Percentiles rank a stretch among this genome's conserved stretches.
Conservation (phyloP, 2,888 invertebrate species). For the Camptogramma bilineatum region DNA sequence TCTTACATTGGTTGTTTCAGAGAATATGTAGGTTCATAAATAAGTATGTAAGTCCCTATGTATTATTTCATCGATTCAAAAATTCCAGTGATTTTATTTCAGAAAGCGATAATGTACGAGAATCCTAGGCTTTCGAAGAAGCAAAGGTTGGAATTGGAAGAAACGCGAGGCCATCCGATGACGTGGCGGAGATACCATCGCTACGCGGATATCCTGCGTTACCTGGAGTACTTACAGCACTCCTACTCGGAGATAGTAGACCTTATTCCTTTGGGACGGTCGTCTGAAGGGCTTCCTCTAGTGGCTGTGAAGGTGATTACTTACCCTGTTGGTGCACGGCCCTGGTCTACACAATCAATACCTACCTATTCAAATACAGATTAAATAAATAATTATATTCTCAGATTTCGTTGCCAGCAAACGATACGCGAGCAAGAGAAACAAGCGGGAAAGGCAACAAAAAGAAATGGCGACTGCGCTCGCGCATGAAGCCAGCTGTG, state of each 20-base stretch:
- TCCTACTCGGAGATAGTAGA: slow-evolving; percentile 88
- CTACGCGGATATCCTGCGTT: slow-evolving; percentile 88
- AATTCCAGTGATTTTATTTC: slow-evolving; percentile 21
- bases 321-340: too few species aligned
- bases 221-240: slow-evolving; percentile 88
- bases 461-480: slow-evolving; percentile 79
- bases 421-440: slow-evolving; percentile 59
- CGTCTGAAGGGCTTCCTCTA: slow-evolving; percentile 89
- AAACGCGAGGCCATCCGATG: slow-evolving; percentile 86
- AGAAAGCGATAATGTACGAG: slow-evolving; percentile 89
- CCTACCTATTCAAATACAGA: neutral
- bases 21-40: too few species aligned
- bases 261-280: slow-evolving; percentile 89
- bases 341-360: neutral
- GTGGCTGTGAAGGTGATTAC: slow-evolving; percentile 88
- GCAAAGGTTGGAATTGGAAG: slow-evolving; percentile 85
- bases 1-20: neutral
- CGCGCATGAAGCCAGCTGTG: slow-evolving; percentile 88
- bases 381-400: slow-evolving; percentile 22
- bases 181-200: slow-evolving; percentile 91
- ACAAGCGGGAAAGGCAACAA: slow-evolving; percentile 55
- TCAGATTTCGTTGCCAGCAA: slow-evolving; percentile 69
- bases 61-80: neutral
- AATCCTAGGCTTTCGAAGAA: slow-evolving; percentile 88
- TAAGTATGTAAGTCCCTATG: too few species aligned